Conservation (phyloP, 2,888 invertebrate genomes). For the Melolontha melolontha region DNA sequence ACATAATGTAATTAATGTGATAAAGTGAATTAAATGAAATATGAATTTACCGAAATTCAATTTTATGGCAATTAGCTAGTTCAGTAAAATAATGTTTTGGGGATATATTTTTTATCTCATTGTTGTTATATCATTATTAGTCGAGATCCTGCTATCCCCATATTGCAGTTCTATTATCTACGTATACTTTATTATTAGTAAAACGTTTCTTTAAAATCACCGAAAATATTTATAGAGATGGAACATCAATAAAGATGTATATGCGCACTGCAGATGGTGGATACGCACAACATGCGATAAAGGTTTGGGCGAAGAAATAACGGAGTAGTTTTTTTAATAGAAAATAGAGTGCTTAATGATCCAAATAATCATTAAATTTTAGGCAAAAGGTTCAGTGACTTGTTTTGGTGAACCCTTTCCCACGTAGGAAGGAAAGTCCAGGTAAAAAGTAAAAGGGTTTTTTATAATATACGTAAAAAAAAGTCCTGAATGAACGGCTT, state of each 20-base stretch:
- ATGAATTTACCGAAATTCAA: no score
- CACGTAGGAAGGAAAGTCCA: constrained; percentile 48
- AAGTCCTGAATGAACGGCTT: constrained; percentile 44
- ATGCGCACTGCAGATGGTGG: constrained; percentile 22
- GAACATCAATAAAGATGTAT: constrained; percentile 6
- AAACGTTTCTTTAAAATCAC: not conserved
- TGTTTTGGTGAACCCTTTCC: constrained; percentile 48
- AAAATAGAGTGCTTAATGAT: constrained; percentile 30
- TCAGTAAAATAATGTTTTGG: no score
- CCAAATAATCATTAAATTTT: constrained; percentile 38
- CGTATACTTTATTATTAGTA: not conserved
- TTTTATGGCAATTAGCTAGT: no score
- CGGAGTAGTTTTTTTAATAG: constrained; percentile 29
- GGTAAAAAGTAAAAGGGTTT: constrained; percentile 52
- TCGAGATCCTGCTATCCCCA: no score
- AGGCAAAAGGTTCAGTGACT: constrained; percentile 47
- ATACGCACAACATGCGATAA: constrained; percentile 6
- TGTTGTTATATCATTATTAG: no score
- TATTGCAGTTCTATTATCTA: no score
- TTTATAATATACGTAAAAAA: constrained; percentile 41
- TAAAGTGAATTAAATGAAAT: no score
- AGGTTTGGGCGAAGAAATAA: constrained; percentile 13
- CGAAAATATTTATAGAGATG: no score
- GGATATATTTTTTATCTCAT: no score
- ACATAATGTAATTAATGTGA: no score